These are phyloP conservation scores for Armadillidium nasatum DNA, from an alignment of 1,140 invertebrate genomes.

Conservation along the genomic window DNA sequence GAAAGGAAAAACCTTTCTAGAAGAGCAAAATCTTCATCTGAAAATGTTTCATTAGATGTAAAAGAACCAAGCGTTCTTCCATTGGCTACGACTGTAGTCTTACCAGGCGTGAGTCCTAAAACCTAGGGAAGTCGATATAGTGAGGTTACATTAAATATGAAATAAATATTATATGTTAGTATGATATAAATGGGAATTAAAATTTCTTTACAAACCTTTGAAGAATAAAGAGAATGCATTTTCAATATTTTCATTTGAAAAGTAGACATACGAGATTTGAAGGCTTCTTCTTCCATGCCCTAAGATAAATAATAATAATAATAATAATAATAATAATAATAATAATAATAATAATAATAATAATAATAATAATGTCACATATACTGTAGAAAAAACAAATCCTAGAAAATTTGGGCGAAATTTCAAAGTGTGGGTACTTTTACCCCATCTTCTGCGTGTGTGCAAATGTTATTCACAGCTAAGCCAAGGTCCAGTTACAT, in stretches of 20 bases:
- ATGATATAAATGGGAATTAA: too few relatives aligned
- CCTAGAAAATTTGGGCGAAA: too few relatives aligned
- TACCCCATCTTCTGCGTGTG: too few relatives aligned
- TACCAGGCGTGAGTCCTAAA: background rate
- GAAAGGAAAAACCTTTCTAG: conserved; percentile 74
- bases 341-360: conserved; percentile 47
- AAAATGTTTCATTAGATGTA: conserved; percentile 68
- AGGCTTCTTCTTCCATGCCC: conserved; percentile 51
- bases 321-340: background rate
- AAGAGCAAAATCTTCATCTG: conserved; percentile 83
- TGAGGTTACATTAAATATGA: too few relatives aligned
- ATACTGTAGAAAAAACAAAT: too few relatives aligned
- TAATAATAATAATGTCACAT: background rate
- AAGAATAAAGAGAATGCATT: conserved; percentile 36
- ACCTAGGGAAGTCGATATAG: background rate
- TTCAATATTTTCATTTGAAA: conserved; percentile 39
- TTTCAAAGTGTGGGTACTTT: too few relatives aligned
- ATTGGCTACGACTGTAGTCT: conserved; percentile 67
- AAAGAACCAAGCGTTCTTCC: conserved; percentile 87
- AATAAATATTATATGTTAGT: too few relatives aligned
- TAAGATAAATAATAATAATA: conserved; percentile 44
- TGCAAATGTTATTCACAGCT: too few relatives aligned
- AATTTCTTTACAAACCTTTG: conserved; percentile 26
- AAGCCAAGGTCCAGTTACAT: too few relatives aligned
- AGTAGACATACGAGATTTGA: conserved; percentile 44